Base-by-base conservation (phyloP, 2,797 vertebrate genomes). In the Microhierax caerulescens region DNA sequence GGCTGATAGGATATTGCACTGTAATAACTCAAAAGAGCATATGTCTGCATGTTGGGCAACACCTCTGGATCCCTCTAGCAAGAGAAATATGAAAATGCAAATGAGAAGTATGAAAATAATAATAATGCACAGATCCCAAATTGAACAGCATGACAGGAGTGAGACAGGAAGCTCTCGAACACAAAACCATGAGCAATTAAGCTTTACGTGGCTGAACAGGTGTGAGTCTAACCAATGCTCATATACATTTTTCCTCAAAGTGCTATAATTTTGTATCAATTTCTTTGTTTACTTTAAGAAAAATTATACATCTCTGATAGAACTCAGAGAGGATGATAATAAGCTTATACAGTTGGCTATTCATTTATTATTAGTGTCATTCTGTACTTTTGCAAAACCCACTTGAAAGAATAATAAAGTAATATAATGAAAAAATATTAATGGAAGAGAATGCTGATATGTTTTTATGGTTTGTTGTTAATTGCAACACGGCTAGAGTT, bases 391-490 rank as follows among this genome's bases (percentile, higher is more conserved):
- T 34, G 32, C 57, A 91, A 80, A 95, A 53, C 4, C 13, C 20
- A 60, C 20, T 50, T 74, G 53, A 92, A 90, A 88, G 43, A 77
- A 70, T 25, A 84, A 79, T 84, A 56, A 79, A 51, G 45, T 18
- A 79, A 43, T 53, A 77, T 9, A 2, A 77, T 72, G 76, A 74
- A 75, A 67, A 88, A 67, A 84, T 91, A 93, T 64, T 80, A 90
- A 92, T 77, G 53, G 72, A 88, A 28, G 41, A 54, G 18, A 92
- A 74, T 89, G 45, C 51, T 70, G 81, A 51, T 94, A 87, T 54
- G 65, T 87, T 95, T 92, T 83, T 92, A 95, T 1, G 13, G 57
- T 47, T 94, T 92, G 53, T 63, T 93, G 86, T 88, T 95, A 97
- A 90, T 86, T 90, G 81, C 75, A 95, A 60, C 82, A 80, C 15